phyloP scores from a whole-genome alignment of 2,113 vertebrate species.

The Sebastes schlegelii region DNA sequence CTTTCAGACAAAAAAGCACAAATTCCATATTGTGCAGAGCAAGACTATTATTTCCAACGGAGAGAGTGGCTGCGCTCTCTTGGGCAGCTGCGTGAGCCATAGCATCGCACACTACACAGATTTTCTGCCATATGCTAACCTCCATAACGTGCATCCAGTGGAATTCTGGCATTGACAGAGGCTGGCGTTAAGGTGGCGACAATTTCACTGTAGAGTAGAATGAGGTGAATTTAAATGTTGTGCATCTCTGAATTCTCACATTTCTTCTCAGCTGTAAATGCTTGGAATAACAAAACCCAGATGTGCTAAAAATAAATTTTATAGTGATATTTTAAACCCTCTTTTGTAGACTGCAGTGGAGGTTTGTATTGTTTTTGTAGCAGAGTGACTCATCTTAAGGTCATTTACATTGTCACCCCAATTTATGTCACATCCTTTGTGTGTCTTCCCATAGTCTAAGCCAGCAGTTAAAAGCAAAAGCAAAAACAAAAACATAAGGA shows the following conservation, averaged over 20 bases:
- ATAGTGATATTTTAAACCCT: neutral
- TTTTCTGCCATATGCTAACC: neutral
- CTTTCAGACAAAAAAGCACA: conserved; percentile 3
- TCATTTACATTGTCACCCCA: neutral
- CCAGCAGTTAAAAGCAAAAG: neutral
- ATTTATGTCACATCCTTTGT: neutral
- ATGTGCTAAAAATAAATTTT: neutral
- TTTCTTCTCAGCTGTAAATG: no score
- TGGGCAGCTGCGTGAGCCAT: neutral
- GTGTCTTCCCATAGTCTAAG: neutral
- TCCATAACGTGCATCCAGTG: neutral
- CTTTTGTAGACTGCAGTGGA: neutral
- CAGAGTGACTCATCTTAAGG: neutral
- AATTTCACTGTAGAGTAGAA: neutral
- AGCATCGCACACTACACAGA: neutral
- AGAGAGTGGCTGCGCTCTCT: neutral
- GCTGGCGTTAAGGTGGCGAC: neutral
- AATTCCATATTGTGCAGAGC: neutral
- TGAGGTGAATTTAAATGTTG: neutral
- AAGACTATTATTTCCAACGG: neutral
- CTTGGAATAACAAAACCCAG: neutral
- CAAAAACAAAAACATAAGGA: neutral
- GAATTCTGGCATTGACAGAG: no score
- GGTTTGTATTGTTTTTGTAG: neutral
- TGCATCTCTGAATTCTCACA: neutral